Evolutionary conservation across 2,888 invertebrate genomes (phyloP), one percentile per base, ranked within the genome.

Genomic region (Nemotelus pantherinus): DNA sequence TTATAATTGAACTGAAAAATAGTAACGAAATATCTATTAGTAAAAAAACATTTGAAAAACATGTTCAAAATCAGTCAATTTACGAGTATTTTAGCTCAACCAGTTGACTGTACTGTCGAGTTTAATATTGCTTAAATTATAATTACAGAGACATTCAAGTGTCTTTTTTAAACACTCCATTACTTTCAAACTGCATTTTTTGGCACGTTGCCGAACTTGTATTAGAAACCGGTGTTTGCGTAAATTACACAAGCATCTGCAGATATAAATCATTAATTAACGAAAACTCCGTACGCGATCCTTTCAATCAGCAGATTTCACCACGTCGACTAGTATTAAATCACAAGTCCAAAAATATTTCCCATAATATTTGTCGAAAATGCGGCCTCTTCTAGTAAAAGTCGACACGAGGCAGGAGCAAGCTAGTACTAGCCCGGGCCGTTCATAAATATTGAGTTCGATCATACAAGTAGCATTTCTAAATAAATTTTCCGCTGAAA

Each of bases 401-500:
- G 25, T 60, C 25, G 55, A 43, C 70, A 41, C n/a, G 43, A n/a
- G 44, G 43, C 10, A 43, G 70, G 7, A 53, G 9, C 3, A 70
- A n/a, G 48, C 55, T 2, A 9, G 10, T 70, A 2, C 43, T 41
- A 10, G 53, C 7, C 55, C 53, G 53, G 43, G 39, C 43, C 3
- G n/a, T 3, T 55, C 53, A 43, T 43, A 53, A 53, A 55, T 53
- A 47, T 55, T 2, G 47, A 43, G 43, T 5, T 25, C 25, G 63
- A 74, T 74, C 74, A 47, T 63, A 74, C 74, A 74, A 74, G 74
- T 74, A 60, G 74, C 48, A 41, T 41, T 7, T 41, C 39, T 55
- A 47, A 25, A 25, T 67, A 47, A 5, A 48, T 48, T 67, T 67
- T 48, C 50, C 53, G 55, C 55, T 70, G 70, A 70, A 70, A 7